phyloP scores from a whole-genome alignment of 2,113 vertebrate genomes.

The Castor canadensis region DNA sequence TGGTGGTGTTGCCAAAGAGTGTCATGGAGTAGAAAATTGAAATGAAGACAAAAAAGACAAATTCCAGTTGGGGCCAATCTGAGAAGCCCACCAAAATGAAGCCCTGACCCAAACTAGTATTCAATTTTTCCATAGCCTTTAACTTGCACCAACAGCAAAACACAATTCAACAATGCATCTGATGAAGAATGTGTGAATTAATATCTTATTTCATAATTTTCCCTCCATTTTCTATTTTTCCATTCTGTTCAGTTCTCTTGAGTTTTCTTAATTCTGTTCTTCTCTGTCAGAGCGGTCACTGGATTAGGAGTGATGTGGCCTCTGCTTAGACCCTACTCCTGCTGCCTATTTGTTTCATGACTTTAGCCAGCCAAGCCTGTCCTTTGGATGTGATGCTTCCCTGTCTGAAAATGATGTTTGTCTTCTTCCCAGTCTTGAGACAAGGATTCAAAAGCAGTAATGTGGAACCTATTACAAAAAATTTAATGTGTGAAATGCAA shows the following conservation, averaged over 20 bases:
- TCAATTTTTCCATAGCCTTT: background rate
- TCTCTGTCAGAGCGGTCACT: background rate
- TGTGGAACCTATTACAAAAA: too few relatives aligned
- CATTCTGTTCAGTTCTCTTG: background rate
- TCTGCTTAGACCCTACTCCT: background rate
- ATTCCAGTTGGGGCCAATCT: constrained; percentile 29
- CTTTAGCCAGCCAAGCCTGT: background rate
- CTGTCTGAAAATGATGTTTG: too few relatives aligned
- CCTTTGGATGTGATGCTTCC: background rate
- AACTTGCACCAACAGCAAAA: background rate
- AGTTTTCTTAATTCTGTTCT: background rate
- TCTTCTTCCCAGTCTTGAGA: too few relatives aligned
- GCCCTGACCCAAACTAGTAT: background rate
- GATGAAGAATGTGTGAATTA: background rate
- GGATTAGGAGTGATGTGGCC: background rate
- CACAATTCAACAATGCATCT: background rate
- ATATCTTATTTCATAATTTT: background rate
- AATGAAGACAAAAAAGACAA: constrained; percentile 17
- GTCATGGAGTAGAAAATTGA: constrained; percentile 42
- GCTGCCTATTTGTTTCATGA: background rate
- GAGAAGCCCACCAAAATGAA: constrained; percentile 64
- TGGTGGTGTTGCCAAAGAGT: constrained; percentile 43
- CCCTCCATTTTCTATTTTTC: background rate
- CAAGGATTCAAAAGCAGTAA: too few relatives aligned
- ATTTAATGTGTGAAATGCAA: too few relatives aligned